Percentiles rank a stretch among this genome's conserved stretches.
These are phyloP conservation scores for Amblyopsis hoosieri DNA, from an alignment of 2,797 vertebrate species.

Conservation along the genomic window DNA sequence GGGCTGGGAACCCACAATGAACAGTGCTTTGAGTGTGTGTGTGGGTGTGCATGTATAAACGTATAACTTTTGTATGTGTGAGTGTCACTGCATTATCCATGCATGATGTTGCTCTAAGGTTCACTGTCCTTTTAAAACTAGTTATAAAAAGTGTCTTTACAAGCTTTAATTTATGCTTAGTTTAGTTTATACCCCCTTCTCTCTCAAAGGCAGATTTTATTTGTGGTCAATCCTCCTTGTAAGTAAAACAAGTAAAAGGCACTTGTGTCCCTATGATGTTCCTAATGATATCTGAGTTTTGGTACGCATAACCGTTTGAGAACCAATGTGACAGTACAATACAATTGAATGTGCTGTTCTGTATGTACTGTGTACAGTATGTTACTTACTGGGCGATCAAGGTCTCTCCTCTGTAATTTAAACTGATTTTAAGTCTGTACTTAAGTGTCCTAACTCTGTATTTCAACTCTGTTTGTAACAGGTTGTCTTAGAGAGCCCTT, in stretches of 20 bases:
- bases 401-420: conserved; percentile 36
- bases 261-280: too few species aligned
- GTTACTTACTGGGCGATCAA: too few species aligned
- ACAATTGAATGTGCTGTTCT: not conserved
- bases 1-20: conserved; percentile 38
- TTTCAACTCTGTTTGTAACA: conserved; percentile 32
- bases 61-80: conserved; percentile 24
- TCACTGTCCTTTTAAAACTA: conserved; percentile 2
- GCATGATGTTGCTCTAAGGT: conserved; percentile 3
- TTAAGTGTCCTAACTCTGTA: too few species aligned
- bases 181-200: too few species aligned
- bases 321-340: not conserved
- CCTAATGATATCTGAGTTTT: too few species aligned
- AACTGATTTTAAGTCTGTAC: not conserved
- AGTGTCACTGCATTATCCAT: conserved; percentile 8
- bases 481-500: not conserved
- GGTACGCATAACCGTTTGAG: too few species aligned
- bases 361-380: too few species aligned
- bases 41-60: not conserved
- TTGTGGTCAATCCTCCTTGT: too few species aligned
- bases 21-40: conserved; percentile 5
- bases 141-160: too few species aligned
- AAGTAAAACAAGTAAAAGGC: too few species aligned
- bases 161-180: too few species aligned
- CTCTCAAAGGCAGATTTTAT: too few species aligned